Conservation (phyloP, 2,113 vertebrate species). For the Misgurnus anguillicaudatus region DNA sequence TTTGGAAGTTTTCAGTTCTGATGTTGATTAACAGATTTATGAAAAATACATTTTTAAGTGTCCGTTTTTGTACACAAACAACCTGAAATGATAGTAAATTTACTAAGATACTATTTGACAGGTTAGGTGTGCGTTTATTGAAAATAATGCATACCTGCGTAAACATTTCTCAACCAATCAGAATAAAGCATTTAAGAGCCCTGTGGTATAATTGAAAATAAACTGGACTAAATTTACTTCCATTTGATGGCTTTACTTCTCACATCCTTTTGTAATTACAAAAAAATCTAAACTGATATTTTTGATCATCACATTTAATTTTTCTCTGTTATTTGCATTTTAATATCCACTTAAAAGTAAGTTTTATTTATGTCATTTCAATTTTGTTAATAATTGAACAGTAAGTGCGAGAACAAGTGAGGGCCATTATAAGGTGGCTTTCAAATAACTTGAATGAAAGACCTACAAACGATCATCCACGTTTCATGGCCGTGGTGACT, state of each 20-base stretch:
- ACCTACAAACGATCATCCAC: background rate
- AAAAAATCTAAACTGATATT: background rate
- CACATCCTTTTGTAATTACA: background rate
- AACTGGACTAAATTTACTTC: no score
- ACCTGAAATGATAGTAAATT: no score
- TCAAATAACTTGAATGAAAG: background rate
- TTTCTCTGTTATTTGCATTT: constrained; percentile 28
- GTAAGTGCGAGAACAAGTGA: background rate
- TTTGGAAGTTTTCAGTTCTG: no score
- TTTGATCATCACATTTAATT: constrained; percentile 36
- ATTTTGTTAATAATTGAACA: background rate
- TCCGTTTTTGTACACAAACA: no score
- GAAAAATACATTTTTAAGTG: no score
- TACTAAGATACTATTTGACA: no score
- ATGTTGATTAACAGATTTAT: no score
- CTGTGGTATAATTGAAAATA: no score
- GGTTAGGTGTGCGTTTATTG: no score
- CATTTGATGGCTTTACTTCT: background rate
- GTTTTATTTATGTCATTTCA: background rate
- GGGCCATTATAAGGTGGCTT: background rate
- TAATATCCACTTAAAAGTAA: background rate
- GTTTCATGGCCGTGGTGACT: constrained; percentile 64
- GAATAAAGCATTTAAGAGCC: no score
- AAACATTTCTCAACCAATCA: no score
- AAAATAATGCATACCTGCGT: no score